Evolutionary conservation across 2,888 invertebrate species (phyloP).

Genomic region (Neuroscelio doddi): DNA sequence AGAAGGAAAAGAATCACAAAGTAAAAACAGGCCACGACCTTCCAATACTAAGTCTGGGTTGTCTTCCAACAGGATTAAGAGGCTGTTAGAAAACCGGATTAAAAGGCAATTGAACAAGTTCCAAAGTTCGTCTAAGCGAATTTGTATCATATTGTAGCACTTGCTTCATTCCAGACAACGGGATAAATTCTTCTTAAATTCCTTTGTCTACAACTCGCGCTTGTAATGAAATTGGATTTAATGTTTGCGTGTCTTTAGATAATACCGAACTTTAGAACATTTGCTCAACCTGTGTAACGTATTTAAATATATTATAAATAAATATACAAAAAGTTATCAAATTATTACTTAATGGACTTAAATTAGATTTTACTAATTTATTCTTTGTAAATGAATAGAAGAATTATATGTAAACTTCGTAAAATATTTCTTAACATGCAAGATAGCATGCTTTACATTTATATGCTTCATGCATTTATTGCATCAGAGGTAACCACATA

Average conservation of each 20-base stretch:
- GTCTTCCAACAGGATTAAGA: conserved; percentile 42
- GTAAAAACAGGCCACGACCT: conserved; percentile 32
- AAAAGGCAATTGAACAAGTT: conserved; percentile 49
- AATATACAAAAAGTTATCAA: too few species aligned
- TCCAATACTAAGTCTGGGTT: conserved; percentile 31
- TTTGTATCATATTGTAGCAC: conserved; percentile 48
- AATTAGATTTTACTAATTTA: too few species aligned
- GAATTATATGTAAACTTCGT: too few species aligned
- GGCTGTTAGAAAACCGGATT: conserved; percentile 46
- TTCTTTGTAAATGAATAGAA: too few species aligned
- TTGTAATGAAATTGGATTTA: conserved; percentile 41
- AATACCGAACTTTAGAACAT: too few species aligned
- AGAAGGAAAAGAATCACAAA: background rate
- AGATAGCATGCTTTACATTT: too few species aligned
- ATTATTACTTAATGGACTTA: too few species aligned
- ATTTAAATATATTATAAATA: too few species aligned
- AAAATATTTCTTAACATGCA: too few species aligned
- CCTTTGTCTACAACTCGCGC: conserved; percentile 29
- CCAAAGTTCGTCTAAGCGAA: conserved; percentile 46
- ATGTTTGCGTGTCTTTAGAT: conserved; percentile 27
- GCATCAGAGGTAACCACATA: too few species aligned
- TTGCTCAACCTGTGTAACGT: too few species aligned
- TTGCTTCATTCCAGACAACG: conserved; percentile 30
- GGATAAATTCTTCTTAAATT: conserved; percentile 42
- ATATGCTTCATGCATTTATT: too few species aligned